These are phyloP conservation scores for Drosophila setifemur DNA, from an alignment of 1,140 invertebrate species.

Conservation along the genomic window DNA sequence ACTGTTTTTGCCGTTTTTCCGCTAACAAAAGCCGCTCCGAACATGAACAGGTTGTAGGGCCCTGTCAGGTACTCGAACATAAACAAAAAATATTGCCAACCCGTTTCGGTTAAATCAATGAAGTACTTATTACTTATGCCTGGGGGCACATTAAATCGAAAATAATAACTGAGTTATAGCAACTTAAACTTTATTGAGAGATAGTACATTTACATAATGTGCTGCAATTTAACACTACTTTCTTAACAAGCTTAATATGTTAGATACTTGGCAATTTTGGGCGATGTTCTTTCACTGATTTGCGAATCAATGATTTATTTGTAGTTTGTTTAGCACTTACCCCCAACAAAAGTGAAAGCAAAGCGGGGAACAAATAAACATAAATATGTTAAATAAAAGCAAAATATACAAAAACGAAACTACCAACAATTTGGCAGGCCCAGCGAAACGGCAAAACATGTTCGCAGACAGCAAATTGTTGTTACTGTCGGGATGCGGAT, in stretches of 20 bases:
- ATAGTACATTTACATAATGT: neutral
- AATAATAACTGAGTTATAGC: neutral
- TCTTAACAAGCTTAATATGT: neutral
- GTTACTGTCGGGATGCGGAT: constrained; percentile 30
- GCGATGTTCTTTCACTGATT: too few relatives aligned
- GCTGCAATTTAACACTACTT: neutral
- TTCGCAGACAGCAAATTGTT: constrained; percentile 29
- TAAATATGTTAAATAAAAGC: constrained; percentile 32
- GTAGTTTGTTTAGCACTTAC: neutral
- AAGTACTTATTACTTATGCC: neutral
- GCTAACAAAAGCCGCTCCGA: constrained; percentile 16
- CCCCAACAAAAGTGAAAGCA: constrained; percentile 30
- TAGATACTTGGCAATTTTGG: too few relatives aligned
- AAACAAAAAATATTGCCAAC: constrained; percentile 29
- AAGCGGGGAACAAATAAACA: constrained; percentile 9
- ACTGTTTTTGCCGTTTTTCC: constrained; percentile 2
- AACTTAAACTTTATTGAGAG: neutral
- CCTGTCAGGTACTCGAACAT: constrained; percentile 6
- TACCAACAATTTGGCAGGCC: constrained; percentile 33
- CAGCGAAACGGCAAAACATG: constrained; percentile 37
- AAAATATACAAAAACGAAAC: constrained; percentile 10
- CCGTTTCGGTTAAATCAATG: constrained; percentile 21
- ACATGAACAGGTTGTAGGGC: constrained; percentile 46
- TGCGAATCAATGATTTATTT: too few relatives aligned
- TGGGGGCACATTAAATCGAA: neutral